Evolutionary conservation across 2,113 vertebrate species (phyloP).

Genomic region (Hucho hucho): DNA sequence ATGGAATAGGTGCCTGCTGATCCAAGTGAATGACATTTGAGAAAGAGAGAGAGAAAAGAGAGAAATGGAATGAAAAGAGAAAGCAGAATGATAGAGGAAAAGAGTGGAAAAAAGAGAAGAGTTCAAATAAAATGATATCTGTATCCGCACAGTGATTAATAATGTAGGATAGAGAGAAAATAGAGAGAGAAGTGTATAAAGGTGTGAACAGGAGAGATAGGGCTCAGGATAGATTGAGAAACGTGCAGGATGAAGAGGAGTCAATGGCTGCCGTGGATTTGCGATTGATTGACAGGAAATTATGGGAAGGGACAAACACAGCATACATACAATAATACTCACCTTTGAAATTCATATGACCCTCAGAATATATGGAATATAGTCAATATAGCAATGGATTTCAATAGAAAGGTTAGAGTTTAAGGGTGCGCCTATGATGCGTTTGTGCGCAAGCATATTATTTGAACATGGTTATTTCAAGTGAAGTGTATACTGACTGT

Average conservation of each 20-base stretch:
- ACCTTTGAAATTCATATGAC: constrained; percentile 23
- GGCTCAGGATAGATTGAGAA: neutral
- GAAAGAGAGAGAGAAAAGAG: constrained; percentile 19
- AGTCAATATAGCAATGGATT: neutral
- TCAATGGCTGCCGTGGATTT: neutral
- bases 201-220: neutral
- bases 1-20: constrained; percentile 32
- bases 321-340: neutral
- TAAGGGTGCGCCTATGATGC: neutral
- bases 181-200: neutral
- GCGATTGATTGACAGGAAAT: constrained; percentile 14
- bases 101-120: neutral
- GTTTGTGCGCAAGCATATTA: neutral
- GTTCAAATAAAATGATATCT: neutral
- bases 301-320: constrained; percentile 25
- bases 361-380: neutral
- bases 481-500: constrained; percentile 32
- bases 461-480: neutral
- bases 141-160: neutral
- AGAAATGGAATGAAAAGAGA: constrained; percentile 14
- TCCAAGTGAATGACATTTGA: neutral
- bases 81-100: neutral
- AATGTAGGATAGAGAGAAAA: neutral
- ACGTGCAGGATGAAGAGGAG: neutral
- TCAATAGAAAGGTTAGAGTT: neutral